These are phyloP conservation scores for Sarcophilus harrisii DNA, from an alignment of 2,797 vertebrate species.

Conservation along the genomic window DNA sequence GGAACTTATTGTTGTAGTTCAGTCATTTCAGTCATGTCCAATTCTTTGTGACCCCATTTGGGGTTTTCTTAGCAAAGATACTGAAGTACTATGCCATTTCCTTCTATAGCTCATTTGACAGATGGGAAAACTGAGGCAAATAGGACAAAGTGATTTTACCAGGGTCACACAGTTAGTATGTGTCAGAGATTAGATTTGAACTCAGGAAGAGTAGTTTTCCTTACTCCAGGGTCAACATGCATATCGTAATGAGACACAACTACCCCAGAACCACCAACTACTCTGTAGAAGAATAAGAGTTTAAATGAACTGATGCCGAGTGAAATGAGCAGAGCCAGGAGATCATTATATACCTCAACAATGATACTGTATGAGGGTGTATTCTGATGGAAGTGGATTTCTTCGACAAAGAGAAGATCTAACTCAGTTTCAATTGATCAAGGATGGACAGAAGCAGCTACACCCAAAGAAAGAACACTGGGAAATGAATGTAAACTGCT, in stretches of 20 bases:
- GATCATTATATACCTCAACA: too few relatives aligned
- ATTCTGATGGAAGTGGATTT: too few relatives aligned
- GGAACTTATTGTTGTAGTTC: not conserved
- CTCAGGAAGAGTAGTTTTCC: not conserved
- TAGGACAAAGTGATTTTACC: not conserved
- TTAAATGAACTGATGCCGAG: too few relatives aligned
- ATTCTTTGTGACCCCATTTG: not conserved
- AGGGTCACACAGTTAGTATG: not conserved
- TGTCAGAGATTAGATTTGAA: not conserved
- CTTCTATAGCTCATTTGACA: not conserved
- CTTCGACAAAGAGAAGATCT: too few relatives aligned
- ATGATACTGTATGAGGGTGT: too few relatives aligned
- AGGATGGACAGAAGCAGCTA: too few relatives aligned
- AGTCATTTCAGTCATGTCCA: not conserved
- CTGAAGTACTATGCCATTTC: not conserved
- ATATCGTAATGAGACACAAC: not conserved
- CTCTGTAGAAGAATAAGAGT: not conserved
- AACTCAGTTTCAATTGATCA: too few relatives aligned
- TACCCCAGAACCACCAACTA: not conserved
- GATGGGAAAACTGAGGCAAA: not conserved
- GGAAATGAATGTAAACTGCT: too few relatives aligned
- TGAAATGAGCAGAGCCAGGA: too few relatives aligned
- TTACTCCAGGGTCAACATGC: not conserved
- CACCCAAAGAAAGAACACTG: too few relatives aligned
- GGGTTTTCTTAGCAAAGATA: not conserved